A percentile compares a stretch with the other conserved stretches of the same genome.
These are phyloP conservation scores for Xiphophorus couchianus DNA, from an alignment of 2,113 vertebrate species.

Conservation along the genomic window DNA sequence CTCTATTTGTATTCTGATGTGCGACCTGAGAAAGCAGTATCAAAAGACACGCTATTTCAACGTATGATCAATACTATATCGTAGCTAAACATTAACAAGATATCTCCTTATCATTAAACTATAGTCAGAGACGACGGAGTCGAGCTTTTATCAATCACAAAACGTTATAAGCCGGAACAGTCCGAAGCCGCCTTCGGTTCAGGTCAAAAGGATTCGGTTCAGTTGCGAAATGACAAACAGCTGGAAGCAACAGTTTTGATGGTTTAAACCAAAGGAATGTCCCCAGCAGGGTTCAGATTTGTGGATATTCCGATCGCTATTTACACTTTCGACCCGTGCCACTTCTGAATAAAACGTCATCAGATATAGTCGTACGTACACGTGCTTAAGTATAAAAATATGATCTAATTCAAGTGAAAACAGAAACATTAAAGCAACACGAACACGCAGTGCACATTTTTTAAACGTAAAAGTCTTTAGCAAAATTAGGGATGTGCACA, in stretches of 20 bases:
- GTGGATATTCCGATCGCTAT: conserved; percentile 54
- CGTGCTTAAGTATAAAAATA: conserved; percentile 79
- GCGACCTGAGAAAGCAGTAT: conserved; percentile 66
- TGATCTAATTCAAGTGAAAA: conserved; percentile 63
- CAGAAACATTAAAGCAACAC: conserved; percentile 56
- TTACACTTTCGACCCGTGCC: conserved; percentile 56
- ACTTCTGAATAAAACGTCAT: conserved; percentile 7
- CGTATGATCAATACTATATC: conserved; percentile 34
- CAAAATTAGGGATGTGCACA: conserved; percentile 56
- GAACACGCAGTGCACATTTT: conserved; percentile 49
- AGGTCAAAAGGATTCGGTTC: no score
- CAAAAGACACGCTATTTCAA: conserved; percentile 23
- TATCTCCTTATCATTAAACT: conserved; percentile 7
- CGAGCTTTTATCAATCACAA: conserved; percentile 18
- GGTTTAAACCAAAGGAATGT: conserved; percentile 60
- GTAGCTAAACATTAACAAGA: conserved; percentile 20
- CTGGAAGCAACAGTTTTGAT: conserved; percentile 7
- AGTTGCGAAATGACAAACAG: neutral
- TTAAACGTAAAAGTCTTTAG: conserved; percentile 48
- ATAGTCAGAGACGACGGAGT: conserved; percentile 19
- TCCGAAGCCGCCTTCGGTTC: neutral
- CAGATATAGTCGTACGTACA: conserved; percentile 31
- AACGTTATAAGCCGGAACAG: neutral
- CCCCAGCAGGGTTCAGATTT: conserved; percentile 53
- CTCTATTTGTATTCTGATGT: conserved; percentile 22